These are phyloP conservation scores for Parnassius smintheus DNA, from an alignment of 2,888 invertebrate species.

Conservation along the genomic window DNA sequence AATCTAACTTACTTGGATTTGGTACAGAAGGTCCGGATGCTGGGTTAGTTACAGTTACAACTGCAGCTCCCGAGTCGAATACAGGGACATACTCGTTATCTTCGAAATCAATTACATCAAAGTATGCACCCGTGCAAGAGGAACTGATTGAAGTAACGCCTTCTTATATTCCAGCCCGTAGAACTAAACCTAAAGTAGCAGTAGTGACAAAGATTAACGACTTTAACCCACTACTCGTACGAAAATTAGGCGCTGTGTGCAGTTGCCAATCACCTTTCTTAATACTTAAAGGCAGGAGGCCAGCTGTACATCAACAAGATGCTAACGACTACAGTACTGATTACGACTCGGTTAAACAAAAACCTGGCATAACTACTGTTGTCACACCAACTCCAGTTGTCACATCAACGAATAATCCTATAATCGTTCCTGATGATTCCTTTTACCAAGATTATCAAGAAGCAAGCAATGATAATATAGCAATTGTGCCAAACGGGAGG, in stretches of 20 bases:
- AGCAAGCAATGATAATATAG: conserved; percentile 48
- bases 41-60: conserved; percentile 63
- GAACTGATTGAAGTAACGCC: conserved; percentile 66
- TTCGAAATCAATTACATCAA: conserved; percentile 47
- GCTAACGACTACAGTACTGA: conserved; percentile 53
- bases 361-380: conserved; percentile 46
- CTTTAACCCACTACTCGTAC: conserved; percentile 85
- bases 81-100: conserved; percentile 36
- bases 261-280: conserved; percentile 84
- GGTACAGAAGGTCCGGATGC: conserved; percentile 73
- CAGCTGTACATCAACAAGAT: conserved; percentile 49
- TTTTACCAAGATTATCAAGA: conserved; percentile 71
- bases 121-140: conserved; percentile 60
- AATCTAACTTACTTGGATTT: conserved; percentile 68
- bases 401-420: conserved; percentile 70
- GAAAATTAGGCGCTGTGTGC: conserved; percentile 87
- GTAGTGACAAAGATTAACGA: conserved; percentile 86
- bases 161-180: conserved; percentile 48
- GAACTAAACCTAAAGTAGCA: conserved; percentile 74
- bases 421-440: conserved; percentile 75
- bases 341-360: conserved; percentile 52
- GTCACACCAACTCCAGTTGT: conserved; percentile 52
- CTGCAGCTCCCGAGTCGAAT: conserved; percentile 47
- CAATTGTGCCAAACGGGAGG: conserved; percentile 42
- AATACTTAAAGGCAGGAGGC: conserved; percentile 71